These are phyloP conservation scores for Heteromormyrus szaboi DNA, from an alignment of 2,797 vertebrate genomes.

Conservation along the genomic window DNA sequence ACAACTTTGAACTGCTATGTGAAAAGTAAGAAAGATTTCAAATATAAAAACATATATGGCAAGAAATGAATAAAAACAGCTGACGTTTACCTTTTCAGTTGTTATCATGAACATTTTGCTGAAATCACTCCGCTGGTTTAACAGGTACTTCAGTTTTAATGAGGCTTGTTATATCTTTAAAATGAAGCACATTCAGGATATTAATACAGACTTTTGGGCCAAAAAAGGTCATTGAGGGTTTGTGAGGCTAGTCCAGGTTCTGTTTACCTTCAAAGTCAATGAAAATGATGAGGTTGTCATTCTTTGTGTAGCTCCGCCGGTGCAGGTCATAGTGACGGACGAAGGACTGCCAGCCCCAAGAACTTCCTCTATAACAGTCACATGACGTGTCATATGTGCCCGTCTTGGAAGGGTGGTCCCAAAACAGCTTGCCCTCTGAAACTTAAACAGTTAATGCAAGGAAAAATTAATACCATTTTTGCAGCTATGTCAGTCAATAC, in stretches of 20 bases:
- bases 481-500: no score
- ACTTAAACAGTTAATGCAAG: background rate
- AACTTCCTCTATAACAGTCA: slow-evolving; percentile 46
- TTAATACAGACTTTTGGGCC: background rate
- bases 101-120: background rate
- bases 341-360: slow-evolving; percentile 61
- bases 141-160: slow-evolving; percentile 55
- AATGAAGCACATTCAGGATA: slow-evolving; percentile 6
- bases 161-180: slow-evolving; percentile 52
- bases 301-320: slow-evolving; percentile 72
- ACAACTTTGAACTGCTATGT: background rate
- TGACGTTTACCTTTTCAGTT: background rate
- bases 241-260: background rate
- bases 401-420: slow-evolving; percentile 68
- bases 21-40: background rate
- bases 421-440: slow-evolving; percentile 32
- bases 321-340: slow-evolving; percentile 69
- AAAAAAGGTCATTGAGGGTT: background rate
- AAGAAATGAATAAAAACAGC: background rate
- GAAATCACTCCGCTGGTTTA: slow-evolving; percentile 24
- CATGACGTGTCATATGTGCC: slow-evolving; percentile 52
- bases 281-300: slow-evolving; percentile 78
- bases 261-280: slow-evolving; percentile 72
- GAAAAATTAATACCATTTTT: background rate
- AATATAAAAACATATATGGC: background rate